phyloP scores from a whole-genome alignment of 2,797 vertebrate species.

The Liasis olivaceus region DNA sequence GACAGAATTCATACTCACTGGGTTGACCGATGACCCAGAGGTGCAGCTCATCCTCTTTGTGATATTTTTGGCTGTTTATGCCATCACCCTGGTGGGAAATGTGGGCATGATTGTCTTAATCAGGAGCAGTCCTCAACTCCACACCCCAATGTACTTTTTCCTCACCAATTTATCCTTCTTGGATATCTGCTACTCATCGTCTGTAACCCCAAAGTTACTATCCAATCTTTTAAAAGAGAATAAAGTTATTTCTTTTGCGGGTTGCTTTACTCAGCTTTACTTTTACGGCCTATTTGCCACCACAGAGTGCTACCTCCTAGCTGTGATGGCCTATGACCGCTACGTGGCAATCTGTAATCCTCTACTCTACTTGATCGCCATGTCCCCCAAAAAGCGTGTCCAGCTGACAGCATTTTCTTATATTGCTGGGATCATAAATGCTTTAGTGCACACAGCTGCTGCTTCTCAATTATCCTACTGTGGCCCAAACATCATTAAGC shows the following conservation, averaged over 20 bases:
- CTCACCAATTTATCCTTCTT: constrained; percentile 11
- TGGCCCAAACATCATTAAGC: constrained; percentile 7
- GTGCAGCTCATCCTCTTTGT: constrained; percentile 6
- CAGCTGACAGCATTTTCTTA: not conserved
- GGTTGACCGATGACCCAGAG: not conserved
- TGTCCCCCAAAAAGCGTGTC: not conserved
- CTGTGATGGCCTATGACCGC: constrained; percentile 15
- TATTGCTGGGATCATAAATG: not conserved
- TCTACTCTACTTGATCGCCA: not conserved
- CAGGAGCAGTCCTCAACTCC: not conserved
- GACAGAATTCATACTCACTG: not conserved
- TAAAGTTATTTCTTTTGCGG: not conserved
- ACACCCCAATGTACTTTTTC: constrained; percentile 22
- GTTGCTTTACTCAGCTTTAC: constrained; percentile 1
- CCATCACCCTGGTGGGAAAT: not conserved
- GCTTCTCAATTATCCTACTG: constrained; percentile 3
- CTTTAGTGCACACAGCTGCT: not conserved
- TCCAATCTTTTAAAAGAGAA: not conserved
- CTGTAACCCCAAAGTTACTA: constrained; percentile 6
- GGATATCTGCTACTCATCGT: constrained; percentile 22
- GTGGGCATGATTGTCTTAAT: not conserved
- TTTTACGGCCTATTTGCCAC: not conserved
- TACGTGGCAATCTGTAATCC: constrained; percentile 27
- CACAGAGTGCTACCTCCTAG: constrained; percentile 6
- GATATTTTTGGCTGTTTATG: not conserved